Conservation (phyloP, 2,888 invertebrate genomes). For the Hyles lineata region DNA sequence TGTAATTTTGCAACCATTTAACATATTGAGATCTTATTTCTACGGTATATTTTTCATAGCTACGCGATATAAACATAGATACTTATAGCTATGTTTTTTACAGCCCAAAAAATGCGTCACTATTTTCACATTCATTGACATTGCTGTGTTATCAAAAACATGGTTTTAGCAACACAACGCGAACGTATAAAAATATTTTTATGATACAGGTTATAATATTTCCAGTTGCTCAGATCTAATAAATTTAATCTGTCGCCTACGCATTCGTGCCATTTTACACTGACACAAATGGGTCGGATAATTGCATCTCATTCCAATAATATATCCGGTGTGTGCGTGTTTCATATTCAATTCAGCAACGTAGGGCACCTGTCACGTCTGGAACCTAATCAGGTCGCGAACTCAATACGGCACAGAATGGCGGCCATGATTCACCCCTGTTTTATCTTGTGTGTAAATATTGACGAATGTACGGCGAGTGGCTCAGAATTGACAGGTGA, state of each 20-base stretch:
- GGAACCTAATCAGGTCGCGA: slow-evolving; percentile 20
- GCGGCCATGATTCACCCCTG: slow-evolving; percentile 11
- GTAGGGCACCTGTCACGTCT: slow-evolving; percentile 19
- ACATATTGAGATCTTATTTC: too few relatives aligned
- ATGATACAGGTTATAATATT: neutral
- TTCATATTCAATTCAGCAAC: slow-evolving; percentile 23
- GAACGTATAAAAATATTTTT: neutral
- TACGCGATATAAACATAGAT: too few relatives aligned
- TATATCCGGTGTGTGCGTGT: neutral
- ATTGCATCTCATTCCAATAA: slow-evolving; percentile 14
- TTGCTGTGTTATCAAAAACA: too few relatives aligned
- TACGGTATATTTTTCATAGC: too few relatives aligned
- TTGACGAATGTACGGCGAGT: neutral
- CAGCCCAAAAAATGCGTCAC: too few relatives aligned
- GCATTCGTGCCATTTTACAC: slow-evolving; percentile 5
- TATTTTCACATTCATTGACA: too few relatives aligned
- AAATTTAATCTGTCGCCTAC: slow-evolving; percentile 1
- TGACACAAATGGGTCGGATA: slow-evolving; percentile 6
- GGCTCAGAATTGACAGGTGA: too few relatives aligned
- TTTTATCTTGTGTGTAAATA: slow-evolving; percentile 9
- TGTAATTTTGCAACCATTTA: too few relatives aligned
- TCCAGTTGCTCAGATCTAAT: neutral
- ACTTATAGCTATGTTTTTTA: too few relatives aligned
- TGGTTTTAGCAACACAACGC: too few relatives aligned
- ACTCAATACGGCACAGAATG: slow-evolving; percentile 11